Base-by-base conservation (phyloP, 2,113 vertebrate genomes). In the Poicephalus gulielmi region DNA sequence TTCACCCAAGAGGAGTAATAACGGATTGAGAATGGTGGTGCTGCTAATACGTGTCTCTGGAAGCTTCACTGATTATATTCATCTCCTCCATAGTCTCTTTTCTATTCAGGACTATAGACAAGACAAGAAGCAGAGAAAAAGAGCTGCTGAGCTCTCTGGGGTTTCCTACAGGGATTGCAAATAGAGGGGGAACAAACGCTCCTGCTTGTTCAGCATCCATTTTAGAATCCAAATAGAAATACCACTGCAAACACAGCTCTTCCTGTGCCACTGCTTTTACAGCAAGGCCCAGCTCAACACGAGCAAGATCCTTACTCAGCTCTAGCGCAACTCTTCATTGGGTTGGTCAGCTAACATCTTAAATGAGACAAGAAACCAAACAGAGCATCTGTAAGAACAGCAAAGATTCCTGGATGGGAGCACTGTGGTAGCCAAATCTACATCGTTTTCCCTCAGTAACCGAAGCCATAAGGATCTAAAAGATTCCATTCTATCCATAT, bases 1-100 rank as follows among this genome's bases (percentile, higher is more conserved):
- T 19, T 74, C 91, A 73, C 82, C 80, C 33, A 88, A 53, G 83
- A 95, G 15, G 35, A 92, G 62, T 73, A 35, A 67, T 47, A 93
- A 93, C 70, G 71, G 9, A n/a, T 46, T 1, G 43, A 79, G 46
- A 91, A 60, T 4, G 22, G 33, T 11, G 67, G 13, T 9, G 33
- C 17, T 47, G 39, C 41, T 76, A 52, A 41, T 43, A 63, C 81
- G 88, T 76, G 30, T 47, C 55, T 83, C 75, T 85, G 82, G 84
- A 86, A 77, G 83, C 57, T 89, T 93, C 75, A 20, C 64, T 75
- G 87, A 88, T 81, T 39, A 73, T 59, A 50, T 87, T 86, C 8
- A 66, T 53, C 88, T 77, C 17, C 33, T 20, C 6, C 60, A 16
- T 16, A 67, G 67, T 13, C 39, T 77, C 66, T 82, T 74, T 83